These are phyloP conservation scores for Hylia prasina DNA, from an alignment of 2,113 vertebrate genomes.

Conservation along the genomic window DNA sequence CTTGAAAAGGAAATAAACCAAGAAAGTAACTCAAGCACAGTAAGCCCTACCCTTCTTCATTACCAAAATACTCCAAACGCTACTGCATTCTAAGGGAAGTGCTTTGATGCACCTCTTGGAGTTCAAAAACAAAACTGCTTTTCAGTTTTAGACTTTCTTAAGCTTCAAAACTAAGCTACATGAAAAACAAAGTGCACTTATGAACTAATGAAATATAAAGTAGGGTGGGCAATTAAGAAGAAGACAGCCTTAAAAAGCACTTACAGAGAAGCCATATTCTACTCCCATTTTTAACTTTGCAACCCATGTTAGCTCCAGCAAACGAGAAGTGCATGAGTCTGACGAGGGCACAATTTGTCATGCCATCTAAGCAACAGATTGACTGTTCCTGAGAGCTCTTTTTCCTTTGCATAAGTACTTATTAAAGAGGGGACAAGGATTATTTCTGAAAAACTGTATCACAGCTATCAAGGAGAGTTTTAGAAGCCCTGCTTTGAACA, in stretches of 20 bases:
- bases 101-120: not conserved
- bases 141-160: not conserved
- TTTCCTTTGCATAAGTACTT: not conserved
- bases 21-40: not conserved
- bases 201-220: constrained; percentile 2
- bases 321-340: not conserved
- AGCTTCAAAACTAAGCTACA: not conserved
- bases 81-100: not conserved
- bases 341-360: not conserved
- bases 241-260: not conserved
- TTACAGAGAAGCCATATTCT: not conserved
- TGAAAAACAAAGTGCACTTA: not conserved
- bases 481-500: not conserved
- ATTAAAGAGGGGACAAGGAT: not conserved
- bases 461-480: not conserved
- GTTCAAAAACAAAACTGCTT: not conserved
- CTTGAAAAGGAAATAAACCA: not conserved
- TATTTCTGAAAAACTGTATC: not conserved
- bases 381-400: constrained; percentile 5
- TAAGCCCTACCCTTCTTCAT: not conserved
- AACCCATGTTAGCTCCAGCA: not conserved
- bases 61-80: not conserved
- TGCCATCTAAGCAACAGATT: not conserved
- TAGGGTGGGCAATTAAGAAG: not conserved
- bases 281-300: not conserved